Percentiles rank a stretch among this genome's conserved stretches.
These are phyloP conservation scores for Ibycter americanus DNA, from an alignment of 2,797 vertebrate species.

Conservation along the genomic window DNA sequence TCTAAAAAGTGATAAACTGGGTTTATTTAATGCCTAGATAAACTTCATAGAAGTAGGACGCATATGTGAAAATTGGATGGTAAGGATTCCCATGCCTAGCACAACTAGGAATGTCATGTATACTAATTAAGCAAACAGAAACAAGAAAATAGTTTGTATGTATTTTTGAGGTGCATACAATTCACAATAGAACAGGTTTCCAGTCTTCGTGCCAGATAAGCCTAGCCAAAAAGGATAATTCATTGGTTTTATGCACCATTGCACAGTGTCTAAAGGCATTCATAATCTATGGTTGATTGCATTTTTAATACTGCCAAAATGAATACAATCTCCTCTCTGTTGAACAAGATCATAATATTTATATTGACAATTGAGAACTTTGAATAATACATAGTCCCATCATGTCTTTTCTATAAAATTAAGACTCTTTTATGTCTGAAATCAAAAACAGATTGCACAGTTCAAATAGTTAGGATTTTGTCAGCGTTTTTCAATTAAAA, in stretches of 20 bases:
- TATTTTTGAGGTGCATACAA: conserved; percentile 55
- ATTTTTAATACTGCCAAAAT: conserved; percentile 57
- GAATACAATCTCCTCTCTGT: conserved; percentile 46
- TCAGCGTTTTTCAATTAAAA: conserved; percentile 50
- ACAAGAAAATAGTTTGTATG: conserved; percentile 68
- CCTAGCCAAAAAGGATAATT: conserved; percentile 61
- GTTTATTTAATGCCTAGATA: conserved; percentile 10
- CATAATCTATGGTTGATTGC: conserved; percentile 54
- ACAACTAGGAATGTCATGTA: conserved; percentile 48
- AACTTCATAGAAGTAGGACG: conserved; percentile 29
- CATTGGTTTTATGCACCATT: conserved; percentile 58
- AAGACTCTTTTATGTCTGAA: conserved; percentile 20
- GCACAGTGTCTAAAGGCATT: conserved; percentile 47
- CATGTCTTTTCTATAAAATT: conserved; percentile 1
- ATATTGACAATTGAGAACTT: conserved; percentile 32
- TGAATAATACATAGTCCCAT: conserved; percentile 20
- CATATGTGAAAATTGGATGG: conserved; percentile 47
- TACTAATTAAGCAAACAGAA: conserved; percentile 71
- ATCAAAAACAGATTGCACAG: conserved; percentile 27
- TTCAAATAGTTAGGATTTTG: conserved; percentile 11
- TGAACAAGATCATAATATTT: conserved; percentile 58
- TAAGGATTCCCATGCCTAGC: conserved; percentile 59
- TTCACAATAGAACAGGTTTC: conserved; percentile 72
- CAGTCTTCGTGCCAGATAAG: conserved; percentile 53
- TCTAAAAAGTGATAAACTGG: background rate